Evolutionary conservation across 2,113 vertebrate genomes (phyloP), one percentile per base, ranked within the genome.

Genomic region (Himantopus leucocephalus): DNA sequence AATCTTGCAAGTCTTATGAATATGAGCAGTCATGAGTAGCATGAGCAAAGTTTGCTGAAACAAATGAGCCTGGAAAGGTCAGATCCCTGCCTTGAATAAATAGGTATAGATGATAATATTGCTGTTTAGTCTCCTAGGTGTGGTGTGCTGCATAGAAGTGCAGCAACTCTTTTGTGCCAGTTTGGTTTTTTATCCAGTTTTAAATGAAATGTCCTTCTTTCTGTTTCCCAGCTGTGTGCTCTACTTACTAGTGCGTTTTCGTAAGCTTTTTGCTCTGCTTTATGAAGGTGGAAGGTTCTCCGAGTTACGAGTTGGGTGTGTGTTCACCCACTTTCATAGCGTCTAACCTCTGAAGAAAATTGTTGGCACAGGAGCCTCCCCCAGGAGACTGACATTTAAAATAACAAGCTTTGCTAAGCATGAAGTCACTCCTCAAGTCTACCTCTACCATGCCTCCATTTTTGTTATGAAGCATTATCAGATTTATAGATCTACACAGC

Each of bases 31-130:
- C 91, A 80, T 82, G 90, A 92, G 88, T 68, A 76, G 72, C 88
- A 21, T 39, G 77, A 94, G 55, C 75, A 74, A 94, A 94, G 94
- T 95, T 96, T 96, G 88, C 63, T 81, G 82, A 92, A 85, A 86
- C 72, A 93, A 96, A 82, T 66, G 62, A 85, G 37, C 73, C 88
- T 75, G 48, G 39, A 95, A 93, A 90, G 94, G 89, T 95, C 93
- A 96, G 48, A 82, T 94, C 72, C 94, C 91, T 93, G 70, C 79
- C 93, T 94, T 96, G 86, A 89, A 96, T 93, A 96, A 95, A 97
- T 34, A 97, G 47, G 43, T 62, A 29, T 26, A 59, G 75, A 56
- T 30, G 50, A 48, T 64, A 83, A 5, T 48, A 48, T 7, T 90
- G 29, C 34, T 94, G 64, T 91, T 91, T 74, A 59, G 75, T 79